Conservation (phyloP, 1,140 invertebrate genomes). For the Acromyrmex charruanus region DNA sequence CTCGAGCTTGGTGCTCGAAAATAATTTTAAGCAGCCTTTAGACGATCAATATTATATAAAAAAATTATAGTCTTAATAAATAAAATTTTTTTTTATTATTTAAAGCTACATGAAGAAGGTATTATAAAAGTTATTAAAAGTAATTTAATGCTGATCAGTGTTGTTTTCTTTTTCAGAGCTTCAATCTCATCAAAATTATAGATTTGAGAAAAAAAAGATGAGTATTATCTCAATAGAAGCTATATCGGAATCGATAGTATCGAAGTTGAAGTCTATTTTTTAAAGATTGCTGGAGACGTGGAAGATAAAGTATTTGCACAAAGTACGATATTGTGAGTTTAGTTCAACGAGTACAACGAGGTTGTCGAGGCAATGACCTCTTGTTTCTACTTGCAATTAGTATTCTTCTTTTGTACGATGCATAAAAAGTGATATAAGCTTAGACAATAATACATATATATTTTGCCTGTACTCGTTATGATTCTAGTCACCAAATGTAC, state of each 20-base stretch:
- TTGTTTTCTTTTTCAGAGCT: slow-evolving; percentile 31
- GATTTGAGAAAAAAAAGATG: neutral
- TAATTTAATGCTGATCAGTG: neutral
- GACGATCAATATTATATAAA: no score
- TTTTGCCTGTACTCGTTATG: slow-evolving; percentile 16
- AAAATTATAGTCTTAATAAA: no score
- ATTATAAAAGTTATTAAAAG: neutral
- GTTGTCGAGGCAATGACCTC: slow-evolving; percentile 35
- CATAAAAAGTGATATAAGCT: slow-evolving; percentile 32
- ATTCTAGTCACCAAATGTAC: slow-evolving; percentile 40
- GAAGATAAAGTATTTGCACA: slow-evolving; percentile 4
- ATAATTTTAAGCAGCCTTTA: neutral
- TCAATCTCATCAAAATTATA: slow-evolving; percentile 29
- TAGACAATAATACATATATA: neutral
- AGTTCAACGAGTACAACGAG: slow-evolving; percentile 43
- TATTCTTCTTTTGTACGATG: slow-evolving; percentile 37
- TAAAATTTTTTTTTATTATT: neutral
- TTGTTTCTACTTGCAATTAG: slow-evolving; percentile 38
- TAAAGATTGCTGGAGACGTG: neutral
- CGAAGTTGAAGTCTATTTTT: neutral
- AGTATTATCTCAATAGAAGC: neutral
- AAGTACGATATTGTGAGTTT: neutral
- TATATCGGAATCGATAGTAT: neutral
- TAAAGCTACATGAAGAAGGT: neutral
- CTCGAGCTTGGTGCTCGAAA: neutral